Base-by-base conservation (phyloP, 2,113 vertebrate genomes). In the Pygoscelis antarcticus region DNA sequence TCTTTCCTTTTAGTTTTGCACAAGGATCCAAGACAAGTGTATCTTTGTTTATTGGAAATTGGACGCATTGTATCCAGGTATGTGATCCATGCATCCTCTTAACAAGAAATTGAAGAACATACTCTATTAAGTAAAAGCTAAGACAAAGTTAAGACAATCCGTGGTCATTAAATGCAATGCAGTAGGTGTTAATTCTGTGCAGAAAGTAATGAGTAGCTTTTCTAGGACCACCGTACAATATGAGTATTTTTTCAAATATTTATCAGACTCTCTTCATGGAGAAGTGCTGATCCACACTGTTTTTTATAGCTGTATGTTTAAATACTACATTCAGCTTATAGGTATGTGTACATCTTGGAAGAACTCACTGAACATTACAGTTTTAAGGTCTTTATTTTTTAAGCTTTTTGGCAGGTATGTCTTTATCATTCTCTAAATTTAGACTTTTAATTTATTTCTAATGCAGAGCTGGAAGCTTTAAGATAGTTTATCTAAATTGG, bases 11-110 rank as follows among this genome's bases (percentile, higher is more conserved):
- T 92, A 99, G 99, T 99, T 95, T 98, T 99, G 75, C 99, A 99
- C 96, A 99, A 99, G 97, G 98, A 99, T 89, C 99, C 99, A 72
- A 99, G 99, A 55, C 99, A 99, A 95, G 99, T 99, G 16, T 99
- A 99, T 83, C 99, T 99, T 64, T 99, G 99, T 78, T 97, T 99
- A 80, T 98, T 99, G 97, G 98, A 99, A 98, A 98, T 99, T 75
- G 99, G 99, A 32, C 98, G 99, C 80, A 99, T 99, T 70, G 98
- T 99, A 54, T 99, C 99, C 9, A 98, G 98, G 99, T 99, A 91
- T 46, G 98, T 98, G 80, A 90, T 90, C 27, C 9, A 16, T 38
- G 27, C 6, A 1, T 16, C n/a, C 78, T 95, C 34, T 7, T 52
- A 42, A 44, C 2, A 38, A 92, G 38, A 94, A 72, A 23, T 2